A percentile compares a stretch with the other conserved stretches of the same genome.
These are phyloP conservation scores for Lophura swinhoii DNA, from an alignment of 2,797 vertebrate species.

Conservation along the genomic window DNA sequence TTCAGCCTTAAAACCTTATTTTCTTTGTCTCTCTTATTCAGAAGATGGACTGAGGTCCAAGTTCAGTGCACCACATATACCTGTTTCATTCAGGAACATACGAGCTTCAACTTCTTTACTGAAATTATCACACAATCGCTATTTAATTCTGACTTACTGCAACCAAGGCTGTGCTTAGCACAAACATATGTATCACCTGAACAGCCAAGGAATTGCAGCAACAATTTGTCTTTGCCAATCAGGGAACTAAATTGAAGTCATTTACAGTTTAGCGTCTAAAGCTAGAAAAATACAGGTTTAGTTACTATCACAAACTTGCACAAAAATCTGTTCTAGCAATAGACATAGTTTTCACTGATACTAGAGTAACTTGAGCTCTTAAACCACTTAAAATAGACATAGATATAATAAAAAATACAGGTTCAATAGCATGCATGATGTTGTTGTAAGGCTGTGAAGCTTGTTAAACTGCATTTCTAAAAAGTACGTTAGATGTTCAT, in stretches of 20 bases:
- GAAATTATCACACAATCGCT: not conserved
- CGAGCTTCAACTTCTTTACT: not conserved
- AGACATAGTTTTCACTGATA: not conserved
- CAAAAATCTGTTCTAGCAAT: not conserved
- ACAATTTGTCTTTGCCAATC: not conserved
- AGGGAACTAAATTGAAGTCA: not conserved
- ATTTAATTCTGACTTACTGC: not conserved
- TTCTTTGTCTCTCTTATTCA: not conserved
- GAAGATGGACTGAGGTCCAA: not conserved
- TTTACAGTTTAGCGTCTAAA: not conserved
- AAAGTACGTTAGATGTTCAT: not conserved
- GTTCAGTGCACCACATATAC: not conserved
- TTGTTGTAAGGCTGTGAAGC: not conserved
- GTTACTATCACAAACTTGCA: not conserved
- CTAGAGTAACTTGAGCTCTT: not conserved
- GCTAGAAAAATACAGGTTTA: not conserved
- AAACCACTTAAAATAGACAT: not conserved
- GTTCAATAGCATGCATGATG: not conserved
- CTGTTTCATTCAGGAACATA: not conserved
- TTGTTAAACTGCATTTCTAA: not conserved
- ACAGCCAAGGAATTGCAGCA: fast-evolving
- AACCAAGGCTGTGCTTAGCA: not conserved
- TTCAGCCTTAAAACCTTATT: not conserved
- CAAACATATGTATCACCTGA: fast-evolving
- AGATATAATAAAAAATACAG: not conserved